phyloP scores from a whole-genome alignment of 2,113 vertebrate genomes.

The Seriola aureovittata region DNA sequence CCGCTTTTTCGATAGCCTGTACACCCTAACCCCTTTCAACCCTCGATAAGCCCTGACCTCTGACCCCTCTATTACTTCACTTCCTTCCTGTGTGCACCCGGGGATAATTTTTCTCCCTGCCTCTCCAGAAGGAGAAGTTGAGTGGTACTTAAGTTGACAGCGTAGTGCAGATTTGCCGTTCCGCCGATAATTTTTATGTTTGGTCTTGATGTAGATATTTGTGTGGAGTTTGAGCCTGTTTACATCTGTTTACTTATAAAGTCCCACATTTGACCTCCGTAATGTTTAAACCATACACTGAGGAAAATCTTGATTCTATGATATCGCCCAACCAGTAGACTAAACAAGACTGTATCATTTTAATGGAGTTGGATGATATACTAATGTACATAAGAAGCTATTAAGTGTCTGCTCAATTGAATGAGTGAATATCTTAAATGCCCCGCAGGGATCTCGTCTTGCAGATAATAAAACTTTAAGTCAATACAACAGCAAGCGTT shows the following conservation, averaged over 20 bases:
- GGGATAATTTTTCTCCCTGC: slow-evolving; percentile 9
- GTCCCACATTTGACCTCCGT: background rate
- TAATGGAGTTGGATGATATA: background rate
- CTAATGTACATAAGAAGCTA: background rate
- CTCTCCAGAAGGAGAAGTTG: background rate
- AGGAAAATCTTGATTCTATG: background rate
- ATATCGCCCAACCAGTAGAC: background rate
- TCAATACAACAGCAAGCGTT: slow-evolving; percentile 33
- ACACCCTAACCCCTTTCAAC: slow-evolving; percentile 19
- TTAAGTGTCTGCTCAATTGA: slow-evolving; percentile 31
- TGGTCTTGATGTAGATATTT: background rate
- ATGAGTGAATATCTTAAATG: slow-evolving; percentile 18
- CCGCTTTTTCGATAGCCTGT: slow-evolving; percentile 25
- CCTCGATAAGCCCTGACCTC: slow-evolving; percentile 55
- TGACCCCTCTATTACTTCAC: slow-evolving; percentile 37
- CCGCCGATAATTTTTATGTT: background rate
- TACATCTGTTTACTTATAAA: background rate
- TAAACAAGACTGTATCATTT: background rate
- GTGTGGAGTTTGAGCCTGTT: background rate
- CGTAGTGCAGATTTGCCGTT: background rate
- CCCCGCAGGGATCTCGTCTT: slow-evolving; percentile 11
- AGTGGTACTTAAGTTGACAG: background rate
- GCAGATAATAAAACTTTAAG: slow-evolving; percentile 25
- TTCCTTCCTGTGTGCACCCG: slow-evolving; percentile 17
- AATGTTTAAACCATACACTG: background rate